Evolutionary conservation across 2,797 vertebrate genomes (phyloP), one percentile per base, ranked within the genome.

Genomic region (Serranus cabrilla): DNA sequence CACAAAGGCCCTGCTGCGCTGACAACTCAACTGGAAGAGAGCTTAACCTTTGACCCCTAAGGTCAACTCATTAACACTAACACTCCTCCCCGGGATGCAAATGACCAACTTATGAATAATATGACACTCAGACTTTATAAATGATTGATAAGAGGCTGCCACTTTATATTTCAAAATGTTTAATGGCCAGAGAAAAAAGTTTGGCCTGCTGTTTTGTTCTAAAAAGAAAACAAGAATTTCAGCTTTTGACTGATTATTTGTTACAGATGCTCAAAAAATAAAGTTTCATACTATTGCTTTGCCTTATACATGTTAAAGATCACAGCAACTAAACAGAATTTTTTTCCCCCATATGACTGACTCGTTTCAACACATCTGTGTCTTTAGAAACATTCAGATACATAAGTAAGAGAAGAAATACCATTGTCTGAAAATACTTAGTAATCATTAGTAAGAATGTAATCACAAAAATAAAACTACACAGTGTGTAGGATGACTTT

Each of bases 1-100:
- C 93, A 95, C 94, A 96, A 95, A 88, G 82, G 93, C 80, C 92
- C 92, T 80, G 92, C 93, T 94, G 94, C 83, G 92, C 91, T 93
- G 94, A 95, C 93, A 95, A 94, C 92, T 95, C 93, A 94, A 93
- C 95, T 94, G 93, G 91, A 93, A 93, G 91, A 88, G 85, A 92
- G 93, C 90, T 93, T 93, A 93, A 94, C 93, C 94, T 94, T 86
- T 94, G 84, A 93, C 90, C 93, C 80, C 74, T 2, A 56, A 79
- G 93, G 94, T 95, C 94, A 93, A 81, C 84, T 92, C 91, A 94
- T 94, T 93, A 93, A 90, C 86, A 90, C 90, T 45, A 74, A 87
- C 81, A 79, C 87, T 82, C 83, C 84, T 87, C 74, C 85, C 65
- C 5, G 49, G n/a, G 84, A 93, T 92, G 91, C 91, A 93, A 92